phyloP scores from a whole-genome alignment of 1,140 invertebrate species.

The Caenorhabditis briggsae region DNA sequence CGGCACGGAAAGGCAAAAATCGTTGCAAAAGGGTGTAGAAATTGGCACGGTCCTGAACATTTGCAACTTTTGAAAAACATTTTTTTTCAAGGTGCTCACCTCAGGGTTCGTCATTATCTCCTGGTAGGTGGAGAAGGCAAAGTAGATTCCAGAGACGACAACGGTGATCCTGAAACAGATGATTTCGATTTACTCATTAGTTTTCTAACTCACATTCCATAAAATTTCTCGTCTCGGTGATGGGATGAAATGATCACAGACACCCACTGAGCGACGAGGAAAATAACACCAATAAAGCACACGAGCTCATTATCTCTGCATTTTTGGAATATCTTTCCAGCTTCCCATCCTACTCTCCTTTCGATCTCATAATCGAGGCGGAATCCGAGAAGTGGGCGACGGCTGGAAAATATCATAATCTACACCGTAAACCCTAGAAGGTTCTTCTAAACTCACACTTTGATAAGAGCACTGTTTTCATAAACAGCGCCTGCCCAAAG shows the following conservation, averaged over 20 bases:
- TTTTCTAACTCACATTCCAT: background rate
- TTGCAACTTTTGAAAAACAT: background rate
- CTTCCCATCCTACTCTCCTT: background rate
- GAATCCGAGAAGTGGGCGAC: slow-evolving; percentile 17
- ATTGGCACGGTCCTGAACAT: slow-evolving; percentile 2
- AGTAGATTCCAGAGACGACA: background rate
- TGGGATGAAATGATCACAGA: slow-evolving; percentile 5
- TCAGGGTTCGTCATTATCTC: slow-evolving; percentile 20
- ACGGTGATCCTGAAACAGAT: background rate
- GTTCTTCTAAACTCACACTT: background rate
- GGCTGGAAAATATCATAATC: background rate
- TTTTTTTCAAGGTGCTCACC: background rate
- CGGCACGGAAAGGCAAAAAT: background rate
- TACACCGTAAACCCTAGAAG: background rate
- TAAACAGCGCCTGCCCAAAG: background rate
- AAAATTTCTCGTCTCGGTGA: background rate
- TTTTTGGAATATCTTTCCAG: background rate
- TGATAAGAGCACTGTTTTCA: background rate
- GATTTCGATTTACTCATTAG: no score
- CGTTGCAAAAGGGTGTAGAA: background rate
- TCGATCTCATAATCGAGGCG: background rate
- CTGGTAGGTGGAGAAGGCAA: background rate
- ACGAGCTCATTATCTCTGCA: background rate
- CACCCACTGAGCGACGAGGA: background rate
- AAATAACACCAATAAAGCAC: background rate